Conservation (phyloP, 1,140 invertebrate genomes). For the Acromyrmex echinatior region DNA sequence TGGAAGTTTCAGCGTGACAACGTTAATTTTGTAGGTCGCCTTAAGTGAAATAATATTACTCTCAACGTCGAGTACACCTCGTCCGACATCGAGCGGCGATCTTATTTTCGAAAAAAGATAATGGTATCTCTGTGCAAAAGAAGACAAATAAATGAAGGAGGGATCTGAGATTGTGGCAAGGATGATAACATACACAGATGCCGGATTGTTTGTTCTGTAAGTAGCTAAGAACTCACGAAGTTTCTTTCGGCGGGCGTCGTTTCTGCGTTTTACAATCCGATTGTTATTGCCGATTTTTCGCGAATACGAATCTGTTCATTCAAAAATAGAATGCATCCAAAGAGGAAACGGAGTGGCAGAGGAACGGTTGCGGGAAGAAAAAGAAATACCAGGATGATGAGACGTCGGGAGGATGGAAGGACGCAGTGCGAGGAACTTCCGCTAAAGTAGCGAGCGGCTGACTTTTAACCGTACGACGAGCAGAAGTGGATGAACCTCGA, state of each 20-base stretch:
- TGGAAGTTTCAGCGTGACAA: background rate
- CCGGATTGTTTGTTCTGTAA: conserved; percentile 54
- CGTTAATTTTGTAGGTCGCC: conserved; percentile 43
- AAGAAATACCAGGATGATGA: conserved; percentile 32
- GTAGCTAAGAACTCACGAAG: conserved; percentile 28
- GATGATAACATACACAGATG: background rate
- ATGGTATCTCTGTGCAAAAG: background rate
- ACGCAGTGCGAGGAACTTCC: conserved; percentile 62
- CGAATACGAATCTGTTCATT: conserved; percentile 23
- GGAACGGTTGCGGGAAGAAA: background rate
- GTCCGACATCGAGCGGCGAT: conserved; percentile 27
- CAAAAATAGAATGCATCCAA: conserved; percentile 7
- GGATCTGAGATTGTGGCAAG: conserved; percentile 25
- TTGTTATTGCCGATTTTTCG: conserved; percentile 21
- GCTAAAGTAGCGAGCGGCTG: conserved; percentile 71
- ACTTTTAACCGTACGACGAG: conserved; percentile 75
- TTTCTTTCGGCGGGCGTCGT: background rate
- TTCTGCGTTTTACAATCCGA: conserved; percentile 6
- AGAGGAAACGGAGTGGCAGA: background rate
- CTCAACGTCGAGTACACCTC: conserved; percentile 2
- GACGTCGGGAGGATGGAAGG: conserved; percentile 65
- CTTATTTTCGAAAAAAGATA: conserved; percentile 2
- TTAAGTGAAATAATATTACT: conserved; percentile 36
- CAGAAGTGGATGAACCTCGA: conserved; percentile 74
- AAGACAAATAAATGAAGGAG: conserved; percentile 46